A percentile compares a stretch with the other conserved stretches of the same genome.
These are phyloP conservation scores for Scelioninae gen. 1 DNA, from an alignment of 2,888 invertebrate genomes.

Conservation along the genomic window DNA sequence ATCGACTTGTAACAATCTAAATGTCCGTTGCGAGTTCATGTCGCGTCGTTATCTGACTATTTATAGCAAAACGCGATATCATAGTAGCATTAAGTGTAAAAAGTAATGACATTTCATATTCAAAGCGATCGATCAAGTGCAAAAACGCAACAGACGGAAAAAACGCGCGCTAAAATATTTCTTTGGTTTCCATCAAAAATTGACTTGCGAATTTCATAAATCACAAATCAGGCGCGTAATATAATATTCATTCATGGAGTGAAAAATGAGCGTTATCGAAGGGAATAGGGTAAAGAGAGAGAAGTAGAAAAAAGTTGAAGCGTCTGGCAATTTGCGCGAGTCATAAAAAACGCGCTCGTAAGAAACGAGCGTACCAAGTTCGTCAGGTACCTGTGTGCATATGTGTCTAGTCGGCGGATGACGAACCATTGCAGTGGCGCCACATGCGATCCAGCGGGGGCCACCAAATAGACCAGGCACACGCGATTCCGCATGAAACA, in stretches of 20 bases:
- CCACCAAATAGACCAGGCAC: slow-evolving; percentile 44
- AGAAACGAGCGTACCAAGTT: slow-evolving; percentile 29
- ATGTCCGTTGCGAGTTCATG: neutral
- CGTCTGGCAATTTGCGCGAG: slow-evolving; percentile 38
- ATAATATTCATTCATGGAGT: slow-evolving; percentile 51
- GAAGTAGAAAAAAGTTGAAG: neutral
- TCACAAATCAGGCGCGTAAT: slow-evolving; percentile 28
- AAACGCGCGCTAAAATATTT: neutral
- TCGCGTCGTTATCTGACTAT: neutral
- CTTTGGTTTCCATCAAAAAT: neutral
- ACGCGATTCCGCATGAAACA: slow-evolving; percentile 36
- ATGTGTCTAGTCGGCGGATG: slow-evolving; percentile 25
- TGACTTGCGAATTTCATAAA: slow-evolving; percentile 10
- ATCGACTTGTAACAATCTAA: neutral
- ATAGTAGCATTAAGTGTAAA: slow-evolving; percentile 85
- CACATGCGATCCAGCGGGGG: slow-evolving; percentile 43
- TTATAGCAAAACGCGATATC: slow-evolving; percentile 28
- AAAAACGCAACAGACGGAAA: neutral
- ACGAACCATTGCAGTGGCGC: slow-evolving; percentile 48
- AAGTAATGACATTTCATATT: slow-evolving; percentile 7
- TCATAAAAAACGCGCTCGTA: slow-evolving; percentile 45
- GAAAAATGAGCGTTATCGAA: slow-evolving; percentile 50
- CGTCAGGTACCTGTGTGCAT: slow-evolving; percentile 13
- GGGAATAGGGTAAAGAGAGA: neutral
- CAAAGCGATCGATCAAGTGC: neutral